These are phyloP conservation scores for Bovichtus variegatus DNA, from an alignment of 2,797 vertebrate species.

Conservation along the genomic window DNA sequence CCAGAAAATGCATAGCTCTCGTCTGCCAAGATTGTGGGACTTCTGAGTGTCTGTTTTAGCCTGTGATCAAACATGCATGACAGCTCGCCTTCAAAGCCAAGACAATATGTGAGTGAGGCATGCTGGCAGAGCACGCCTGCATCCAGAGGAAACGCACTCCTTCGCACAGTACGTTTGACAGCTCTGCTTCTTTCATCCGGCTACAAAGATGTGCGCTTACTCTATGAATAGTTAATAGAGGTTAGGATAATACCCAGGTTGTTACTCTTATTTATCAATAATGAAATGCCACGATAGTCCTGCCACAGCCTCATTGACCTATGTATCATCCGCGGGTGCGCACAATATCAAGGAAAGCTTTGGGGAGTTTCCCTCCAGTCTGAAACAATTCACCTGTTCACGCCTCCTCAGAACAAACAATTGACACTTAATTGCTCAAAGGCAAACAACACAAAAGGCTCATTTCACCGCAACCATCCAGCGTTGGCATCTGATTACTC, in stretches of 20 bases:
- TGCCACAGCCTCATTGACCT: slow-evolving; percentile 36
- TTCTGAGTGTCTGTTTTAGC: slow-evolving; percentile 71
- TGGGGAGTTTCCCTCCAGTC: slow-evolving; percentile 32
- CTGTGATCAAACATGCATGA: slow-evolving; percentile 85
- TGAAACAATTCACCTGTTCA: slow-evolving; percentile 48
- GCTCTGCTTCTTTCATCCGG: slow-evolving; percentile 55
- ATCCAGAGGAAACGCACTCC: slow-evolving; percentile 64
- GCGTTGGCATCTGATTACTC: slow-evolving; percentile 51
- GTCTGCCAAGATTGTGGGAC: slow-evolving; percentile 60
- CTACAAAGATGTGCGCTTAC: slow-evolving; percentile 36
- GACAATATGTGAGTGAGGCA: slow-evolving; percentile 68
- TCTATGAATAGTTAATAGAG: slow-evolving; percentile 60
- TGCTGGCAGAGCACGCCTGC: slow-evolving; percentile 57
- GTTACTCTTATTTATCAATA: slow-evolving; percentile 48
- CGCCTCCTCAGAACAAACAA: slow-evolving; percentile 29
- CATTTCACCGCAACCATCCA: slow-evolving; percentile 45
- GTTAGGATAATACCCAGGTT: slow-evolving; percentile 49
- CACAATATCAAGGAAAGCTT: slow-evolving; percentile 24
- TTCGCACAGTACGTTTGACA: slow-evolving; percentile 57
- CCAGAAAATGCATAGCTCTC: slow-evolving; percentile 50
- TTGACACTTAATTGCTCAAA: slow-evolving; percentile 65
- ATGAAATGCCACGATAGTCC: slow-evolving; percentile 50
- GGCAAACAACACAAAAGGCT: slow-evolving; percentile 55
- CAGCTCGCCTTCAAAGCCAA: slow-evolving; percentile 81
- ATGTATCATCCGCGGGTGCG: slow-evolving; percentile 25